Evolutionary conservation across 2,797 vertebrate species (phyloP).

Genomic region (Melanotaenia nigrans): DNA sequence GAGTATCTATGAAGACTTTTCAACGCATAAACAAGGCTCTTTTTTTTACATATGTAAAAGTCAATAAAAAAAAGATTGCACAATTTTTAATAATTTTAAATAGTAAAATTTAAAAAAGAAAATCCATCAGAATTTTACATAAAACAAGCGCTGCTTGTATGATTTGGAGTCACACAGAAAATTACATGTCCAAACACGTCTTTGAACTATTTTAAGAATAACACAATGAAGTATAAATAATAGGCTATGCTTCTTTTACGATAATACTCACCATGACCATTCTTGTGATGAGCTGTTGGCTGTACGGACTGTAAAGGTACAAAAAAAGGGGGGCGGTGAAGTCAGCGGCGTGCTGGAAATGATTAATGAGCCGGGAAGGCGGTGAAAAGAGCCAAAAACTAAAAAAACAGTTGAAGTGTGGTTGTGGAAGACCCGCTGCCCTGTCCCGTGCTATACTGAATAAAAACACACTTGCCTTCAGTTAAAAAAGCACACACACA

Average conservation of each 20-base stretch:
- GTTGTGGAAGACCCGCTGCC: constrained; percentile 18
- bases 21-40: constrained; percentile 1
- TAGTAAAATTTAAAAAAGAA: background rate
- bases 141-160: background rate
- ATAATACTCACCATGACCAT: constrained; percentile 98
- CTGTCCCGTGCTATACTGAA: constrained; percentile 4
- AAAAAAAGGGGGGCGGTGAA: constrained; percentile 39
- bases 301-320: constrained; percentile 14
- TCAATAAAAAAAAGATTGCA: background rate
- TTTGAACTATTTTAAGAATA: background rate
- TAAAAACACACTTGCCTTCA: background rate
- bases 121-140: background rate
- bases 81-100: background rate
- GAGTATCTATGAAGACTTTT: constrained; percentile 7
- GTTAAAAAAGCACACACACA: constrained; percentile 27
- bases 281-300: constrained; percentile 85
- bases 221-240: background rate
- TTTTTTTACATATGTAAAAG: background rate
- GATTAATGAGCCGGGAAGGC: constrained; percentile 51
- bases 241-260: too few species aligned
- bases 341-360: constrained; percentile 37
- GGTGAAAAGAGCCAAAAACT: constrained; percentile 30
- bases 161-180: background rate
- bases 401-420: constrained; percentile 24
- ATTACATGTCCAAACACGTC: background rate